phyloP scores from a whole-genome alignment of 2,888 invertebrate species.

The Plebejus argus region DNA sequence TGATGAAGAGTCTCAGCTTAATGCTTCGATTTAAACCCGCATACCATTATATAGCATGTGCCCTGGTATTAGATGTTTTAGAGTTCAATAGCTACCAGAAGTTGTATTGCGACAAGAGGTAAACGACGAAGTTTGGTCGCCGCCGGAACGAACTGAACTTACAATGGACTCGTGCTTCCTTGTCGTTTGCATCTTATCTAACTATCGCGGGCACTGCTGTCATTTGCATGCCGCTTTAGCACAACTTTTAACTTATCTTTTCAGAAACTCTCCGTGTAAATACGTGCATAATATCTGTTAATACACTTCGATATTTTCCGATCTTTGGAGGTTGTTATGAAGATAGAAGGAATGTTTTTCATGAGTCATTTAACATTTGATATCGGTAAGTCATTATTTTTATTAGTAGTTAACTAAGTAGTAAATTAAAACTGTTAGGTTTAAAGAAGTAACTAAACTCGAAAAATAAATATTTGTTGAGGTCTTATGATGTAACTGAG shows the following conservation, averaged over 20 bases:
- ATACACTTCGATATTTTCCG: neutral
- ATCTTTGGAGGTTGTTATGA: too few relatives aligned
- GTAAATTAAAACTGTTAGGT: too few relatives aligned
- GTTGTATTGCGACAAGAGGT: conserved; percentile 2
- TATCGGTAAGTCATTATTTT: too few relatives aligned
- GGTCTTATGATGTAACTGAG: too few relatives aligned
- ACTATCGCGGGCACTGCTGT: neutral
- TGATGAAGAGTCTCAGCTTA: neutral
- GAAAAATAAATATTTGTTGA: too few relatives aligned
- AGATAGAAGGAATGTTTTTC: neutral
- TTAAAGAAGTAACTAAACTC: too few relatives aligned
- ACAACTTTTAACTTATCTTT: conserved; percentile 10
- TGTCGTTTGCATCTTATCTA: conserved; percentile 11
- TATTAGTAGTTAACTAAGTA: too few relatives aligned
- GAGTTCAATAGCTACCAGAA: neutral
- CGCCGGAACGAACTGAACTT: conserved; percentile 1
- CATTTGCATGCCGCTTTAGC: conserved; percentile 9
- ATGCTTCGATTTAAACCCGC: neutral
- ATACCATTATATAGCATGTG: neutral
- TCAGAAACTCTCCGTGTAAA: neutral
- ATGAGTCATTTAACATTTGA: neutral
- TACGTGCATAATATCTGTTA: neutral
- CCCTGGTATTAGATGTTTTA: neutral
- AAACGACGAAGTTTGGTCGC: neutral
- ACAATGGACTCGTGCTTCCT: neutral